These are phyloP conservation scores for Cecidostiba fungosa DNA, from an alignment of 2,888 invertebrate species.

Conservation along the genomic window DNA sequence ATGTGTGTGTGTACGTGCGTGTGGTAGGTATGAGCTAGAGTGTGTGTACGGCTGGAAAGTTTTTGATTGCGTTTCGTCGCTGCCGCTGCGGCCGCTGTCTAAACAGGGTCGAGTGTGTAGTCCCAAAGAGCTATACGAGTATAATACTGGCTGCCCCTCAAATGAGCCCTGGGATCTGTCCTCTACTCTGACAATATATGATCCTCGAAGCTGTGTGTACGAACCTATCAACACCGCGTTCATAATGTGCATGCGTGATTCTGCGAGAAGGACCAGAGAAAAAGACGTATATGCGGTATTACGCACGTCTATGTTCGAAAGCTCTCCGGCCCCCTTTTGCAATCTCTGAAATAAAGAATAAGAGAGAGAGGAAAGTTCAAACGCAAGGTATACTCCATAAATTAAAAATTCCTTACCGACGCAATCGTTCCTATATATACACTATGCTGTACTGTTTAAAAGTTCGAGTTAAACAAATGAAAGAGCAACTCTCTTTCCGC, in stretches of 20 bases:
- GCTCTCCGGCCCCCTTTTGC: too few species aligned
- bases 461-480: constrained; percentile 34
- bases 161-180: neutral
- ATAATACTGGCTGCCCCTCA: neutral
- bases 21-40: neutral
- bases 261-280: too few species aligned
- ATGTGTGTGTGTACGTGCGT: constrained; percentile 4
- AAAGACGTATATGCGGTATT: too few species aligned
- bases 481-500: neutral
- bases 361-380: neutral
- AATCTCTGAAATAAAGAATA: neutral
- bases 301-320: too few species aligned
- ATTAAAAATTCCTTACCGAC: constrained; percentile 20
- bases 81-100: constrained; percentile 5
- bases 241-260: too few species aligned
- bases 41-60: constrained; percentile 69
- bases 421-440: neutral
- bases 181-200: neutral
- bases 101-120: neutral
- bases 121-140: neutral
- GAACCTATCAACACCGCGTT: neutral
- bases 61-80: constrained; percentile 73
- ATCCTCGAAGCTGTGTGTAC: neutral
- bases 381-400: neutral
- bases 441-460: neutral